Evolutionary conservation across 2,113 vertebrate genomes (phyloP).

Genomic region (Speoplatyrhinus poulsoni): DNA sequence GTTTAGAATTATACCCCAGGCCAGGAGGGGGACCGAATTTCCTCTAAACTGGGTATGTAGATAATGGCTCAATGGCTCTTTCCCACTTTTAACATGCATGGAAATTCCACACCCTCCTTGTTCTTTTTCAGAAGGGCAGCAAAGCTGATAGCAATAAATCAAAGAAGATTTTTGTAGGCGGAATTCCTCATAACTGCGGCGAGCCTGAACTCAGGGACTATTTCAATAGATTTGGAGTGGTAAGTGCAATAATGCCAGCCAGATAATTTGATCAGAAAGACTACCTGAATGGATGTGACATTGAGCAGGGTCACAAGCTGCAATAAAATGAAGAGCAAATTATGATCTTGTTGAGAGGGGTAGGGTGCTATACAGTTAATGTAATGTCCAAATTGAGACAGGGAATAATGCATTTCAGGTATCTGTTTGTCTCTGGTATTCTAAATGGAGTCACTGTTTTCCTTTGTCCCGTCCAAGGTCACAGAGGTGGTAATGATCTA

Average conservation of each 20-base stretch:
- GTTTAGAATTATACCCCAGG: conserved; percentile 73
- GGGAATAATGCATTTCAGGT: conserved; percentile 42
- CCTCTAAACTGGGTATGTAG: conserved; percentile 66
- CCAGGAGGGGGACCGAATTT: conserved; percentile 69
- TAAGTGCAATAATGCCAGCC: conserved; percentile 79
- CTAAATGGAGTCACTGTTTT: conserved; percentile 64
- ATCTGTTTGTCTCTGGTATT: conserved; percentile 34
- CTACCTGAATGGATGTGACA: conserved; percentile 47
- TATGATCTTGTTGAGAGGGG: not conserved
- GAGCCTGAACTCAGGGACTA: conserved; percentile 99
- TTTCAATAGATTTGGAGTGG: conserved; percentile 99
- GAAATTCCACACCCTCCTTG: conserved; percentile 65
- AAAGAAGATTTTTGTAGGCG: conserved; percentile 99
- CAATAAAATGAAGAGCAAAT: not conserved
- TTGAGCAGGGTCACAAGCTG: conserved; percentile 42
- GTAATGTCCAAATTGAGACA: conserved; percentile 26
- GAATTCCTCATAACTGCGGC: conserved; percentile 99
- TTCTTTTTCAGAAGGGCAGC: conserved; percentile 92
- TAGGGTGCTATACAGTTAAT: conserved; percentile 1
- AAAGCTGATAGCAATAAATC: conserved; percentile 97
- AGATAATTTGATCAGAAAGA: conserved; percentile 33
- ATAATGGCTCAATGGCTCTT: conserved; percentile 61
- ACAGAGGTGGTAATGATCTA: conserved; percentile 99
- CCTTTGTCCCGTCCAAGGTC: conserved; percentile 85
- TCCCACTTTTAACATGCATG: conserved; percentile 52